These are phyloP conservation scores for Zaprionus africanus DNA, from an alignment of 1,140 invertebrate species.

Conservation along the genomic window DNA sequence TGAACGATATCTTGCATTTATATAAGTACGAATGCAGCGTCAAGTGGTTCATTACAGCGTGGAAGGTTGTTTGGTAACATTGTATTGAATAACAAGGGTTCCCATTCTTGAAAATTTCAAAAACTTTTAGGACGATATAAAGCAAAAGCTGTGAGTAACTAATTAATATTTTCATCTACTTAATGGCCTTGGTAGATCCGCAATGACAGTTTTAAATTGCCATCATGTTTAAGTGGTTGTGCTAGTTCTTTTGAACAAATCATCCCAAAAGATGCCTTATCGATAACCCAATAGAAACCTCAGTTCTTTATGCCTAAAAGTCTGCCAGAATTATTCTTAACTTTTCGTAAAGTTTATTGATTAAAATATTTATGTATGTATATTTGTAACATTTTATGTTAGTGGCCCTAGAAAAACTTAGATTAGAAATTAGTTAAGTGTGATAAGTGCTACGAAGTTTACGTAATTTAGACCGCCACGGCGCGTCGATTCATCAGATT, in stretches of 20 bases:
- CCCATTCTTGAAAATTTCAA: too few relatives aligned
- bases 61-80: background rate
- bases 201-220: too few relatives aligned
- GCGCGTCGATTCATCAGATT: conserved; percentile 61
- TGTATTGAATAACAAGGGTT: background rate
- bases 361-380: conserved; percentile 9
- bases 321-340: background rate
- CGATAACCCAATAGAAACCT: background rate
- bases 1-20: background rate
- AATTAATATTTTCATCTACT: too few relatives aligned
- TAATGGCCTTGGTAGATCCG: too few relatives aligned
- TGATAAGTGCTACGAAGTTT: background rate
- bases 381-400: conserved; percentile 14
- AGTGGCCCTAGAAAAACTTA: background rate
- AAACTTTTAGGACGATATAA: too few relatives aligned
- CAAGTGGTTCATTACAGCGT: background rate
- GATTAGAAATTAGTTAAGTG: background rate
- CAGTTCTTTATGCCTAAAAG: background rate
- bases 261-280: background rate
- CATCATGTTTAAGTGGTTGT: background rate
- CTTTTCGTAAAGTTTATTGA: conserved; percentile 14
- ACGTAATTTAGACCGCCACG: conserved; percentile 45
- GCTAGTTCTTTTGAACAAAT: background rate
- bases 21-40: background rate
- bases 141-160: too few relatives aligned